Conservation (phyloP, 2,888 invertebrate species). For the Drosophila borborema region DNA sequence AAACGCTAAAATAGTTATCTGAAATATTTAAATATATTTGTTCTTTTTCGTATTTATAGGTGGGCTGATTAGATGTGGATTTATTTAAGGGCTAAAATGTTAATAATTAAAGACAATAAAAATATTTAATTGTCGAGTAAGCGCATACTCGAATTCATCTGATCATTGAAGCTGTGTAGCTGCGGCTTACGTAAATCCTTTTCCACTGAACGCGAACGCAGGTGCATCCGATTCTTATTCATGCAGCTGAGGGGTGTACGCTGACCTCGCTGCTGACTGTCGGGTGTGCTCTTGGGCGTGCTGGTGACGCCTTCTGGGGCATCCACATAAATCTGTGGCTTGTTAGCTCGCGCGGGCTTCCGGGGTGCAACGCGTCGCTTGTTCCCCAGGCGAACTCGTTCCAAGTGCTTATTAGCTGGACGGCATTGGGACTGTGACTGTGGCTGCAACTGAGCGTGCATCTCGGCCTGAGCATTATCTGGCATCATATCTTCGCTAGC, state of each 20-base stretch:
- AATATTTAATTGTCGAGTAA: conserved; percentile 28
- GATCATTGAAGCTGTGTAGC: conserved; percentile 73
- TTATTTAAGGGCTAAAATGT: neutral
- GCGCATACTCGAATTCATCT: conserved; percentile 54
- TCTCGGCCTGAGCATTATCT: conserved; percentile 32
- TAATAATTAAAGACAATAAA: conserved; percentile 21
- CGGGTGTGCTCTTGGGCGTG: conserved; percentile 50
- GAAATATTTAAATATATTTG: conserved; percentile 6
- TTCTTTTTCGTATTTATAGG: conserved; percentile 12
- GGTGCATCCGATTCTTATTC: conserved; percentile 74
- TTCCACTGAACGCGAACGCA: conserved; percentile 78
- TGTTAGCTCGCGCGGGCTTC: conserved; percentile 61
- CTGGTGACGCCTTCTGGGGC: conserved; percentile 29
- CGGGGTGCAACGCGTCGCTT: conserved; percentile 64
- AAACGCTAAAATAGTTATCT: neutral
- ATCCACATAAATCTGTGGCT: conserved; percentile 76
- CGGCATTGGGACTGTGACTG: conserved; percentile 4
- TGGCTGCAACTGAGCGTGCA: neutral
- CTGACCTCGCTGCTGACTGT: conserved; percentile 29
- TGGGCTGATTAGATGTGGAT: conserved; percentile 12
- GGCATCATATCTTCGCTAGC: conserved; percentile 37
- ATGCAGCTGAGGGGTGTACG: conserved; percentile 82
- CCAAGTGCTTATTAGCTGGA: conserved; percentile 73
- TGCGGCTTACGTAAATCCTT: conserved; percentile 63
- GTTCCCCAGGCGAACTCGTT: conserved; percentile 75